These are phyloP conservation scores for Nemoura dubitans DNA, from an alignment of 2,888 invertebrate species.

Conservation along the genomic window DNA sequence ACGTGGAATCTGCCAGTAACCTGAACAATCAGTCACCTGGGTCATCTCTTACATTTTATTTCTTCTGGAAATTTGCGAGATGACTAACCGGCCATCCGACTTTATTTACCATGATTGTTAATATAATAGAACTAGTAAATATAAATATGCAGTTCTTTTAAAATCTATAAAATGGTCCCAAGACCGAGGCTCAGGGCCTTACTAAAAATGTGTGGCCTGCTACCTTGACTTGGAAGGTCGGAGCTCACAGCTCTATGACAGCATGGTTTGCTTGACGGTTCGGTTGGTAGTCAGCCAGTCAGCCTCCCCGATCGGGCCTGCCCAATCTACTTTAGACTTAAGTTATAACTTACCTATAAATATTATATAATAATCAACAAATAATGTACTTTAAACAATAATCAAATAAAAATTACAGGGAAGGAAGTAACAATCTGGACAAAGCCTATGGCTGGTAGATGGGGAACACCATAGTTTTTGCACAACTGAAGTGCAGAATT, in stretches of 20 bases:
- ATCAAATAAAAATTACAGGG: background rate
- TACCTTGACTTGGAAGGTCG: no score
- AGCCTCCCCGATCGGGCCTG: background rate
- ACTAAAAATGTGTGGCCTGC: background rate
- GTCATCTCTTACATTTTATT: background rate
- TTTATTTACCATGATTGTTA: background rate
- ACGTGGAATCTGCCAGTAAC: no score
- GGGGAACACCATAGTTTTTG: background rate
- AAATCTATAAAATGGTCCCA: constrained; percentile 3
- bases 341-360: background rate
- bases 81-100: background rate
- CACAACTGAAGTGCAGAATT: background rate
- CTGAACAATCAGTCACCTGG: background rate
- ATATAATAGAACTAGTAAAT: background rate
- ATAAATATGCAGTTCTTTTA: background rate
- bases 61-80: background rate
- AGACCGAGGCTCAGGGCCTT: background rate
- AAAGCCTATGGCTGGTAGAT: background rate
- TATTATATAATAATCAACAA: background rate
- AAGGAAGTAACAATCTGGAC: background rate
- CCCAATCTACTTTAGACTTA: background rate
- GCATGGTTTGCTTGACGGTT: background rate
- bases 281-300: no score
- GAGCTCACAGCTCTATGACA: background rate
- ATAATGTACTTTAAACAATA: background rate